These are phyloP conservation scores for Oryzias javanicus DNA, from an alignment of 2,113 vertebrate genomes.

Conservation along the genomic window DNA sequence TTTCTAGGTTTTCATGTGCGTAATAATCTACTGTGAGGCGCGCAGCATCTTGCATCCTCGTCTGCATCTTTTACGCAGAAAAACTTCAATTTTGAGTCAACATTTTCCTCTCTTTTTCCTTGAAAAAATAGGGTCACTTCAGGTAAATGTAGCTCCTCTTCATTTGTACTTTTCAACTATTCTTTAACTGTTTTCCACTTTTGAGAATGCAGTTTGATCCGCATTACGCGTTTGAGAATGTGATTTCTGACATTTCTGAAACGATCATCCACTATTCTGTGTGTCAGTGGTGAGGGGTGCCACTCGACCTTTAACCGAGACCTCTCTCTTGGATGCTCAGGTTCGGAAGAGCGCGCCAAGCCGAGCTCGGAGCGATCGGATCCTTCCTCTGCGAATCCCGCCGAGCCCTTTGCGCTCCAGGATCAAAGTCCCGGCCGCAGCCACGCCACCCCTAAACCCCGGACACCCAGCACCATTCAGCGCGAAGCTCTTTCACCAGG, in stretches of 20 bases:
- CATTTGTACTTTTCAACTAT: too few species aligned
- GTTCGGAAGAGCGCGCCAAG: constrained; percentile 89
- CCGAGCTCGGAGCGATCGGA: constrained; percentile 78
- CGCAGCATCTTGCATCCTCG: constrained; percentile 1
- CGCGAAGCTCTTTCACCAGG: constrained; percentile 92
- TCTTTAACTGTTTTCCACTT: too few species aligned
- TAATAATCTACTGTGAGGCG: neutral
- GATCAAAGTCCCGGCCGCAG: constrained; percentile 62
- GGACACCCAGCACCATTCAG: constrained; percentile 94
- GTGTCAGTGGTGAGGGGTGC: neutral
- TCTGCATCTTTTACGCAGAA: neutral
- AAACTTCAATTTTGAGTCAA: too few species aligned
- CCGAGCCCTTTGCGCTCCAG: constrained; percentile 68
- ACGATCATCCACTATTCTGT: too few species aligned
- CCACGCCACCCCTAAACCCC: constrained; percentile 70
- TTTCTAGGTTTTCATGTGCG: neutral
- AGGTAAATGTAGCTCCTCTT: too few species aligned
- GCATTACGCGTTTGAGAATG: too few species aligned
- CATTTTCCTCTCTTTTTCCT: too few species aligned
- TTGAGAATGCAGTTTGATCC: too few species aligned
- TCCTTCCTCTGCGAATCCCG: constrained; percentile 67
- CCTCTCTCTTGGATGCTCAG: constrained; percentile 59
- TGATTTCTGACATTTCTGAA: too few species aligned
- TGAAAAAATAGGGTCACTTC: too few species aligned
- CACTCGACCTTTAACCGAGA: neutral